A percentile compares a stretch with the other conserved stretches of the same genome.
Conservation (phyloP, 2,113 vertebrate genomes). For the Camelus dromedarius region DNA sequence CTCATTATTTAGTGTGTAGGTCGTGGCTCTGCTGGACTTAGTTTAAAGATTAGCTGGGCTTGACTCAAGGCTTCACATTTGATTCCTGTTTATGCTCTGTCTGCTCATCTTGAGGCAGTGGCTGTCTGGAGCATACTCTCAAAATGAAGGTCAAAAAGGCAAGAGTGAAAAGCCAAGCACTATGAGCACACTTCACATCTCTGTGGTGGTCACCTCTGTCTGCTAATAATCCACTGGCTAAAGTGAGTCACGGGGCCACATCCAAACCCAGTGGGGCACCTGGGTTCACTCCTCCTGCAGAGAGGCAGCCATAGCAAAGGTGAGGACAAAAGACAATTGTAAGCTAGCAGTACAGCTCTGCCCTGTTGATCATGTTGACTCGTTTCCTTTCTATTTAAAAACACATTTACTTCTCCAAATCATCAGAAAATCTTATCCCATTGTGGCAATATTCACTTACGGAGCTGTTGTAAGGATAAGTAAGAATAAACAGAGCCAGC, state of each 20-base stretch:
- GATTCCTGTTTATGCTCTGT: background rate
- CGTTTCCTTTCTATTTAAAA: conserved; percentile 34
- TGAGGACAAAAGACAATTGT: background rate
- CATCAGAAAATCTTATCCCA: background rate
- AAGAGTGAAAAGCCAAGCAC: background rate
- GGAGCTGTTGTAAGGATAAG: background rate
- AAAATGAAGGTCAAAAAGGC: background rate
- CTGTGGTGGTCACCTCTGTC: background rate
- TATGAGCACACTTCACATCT: background rate
- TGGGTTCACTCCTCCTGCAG: background rate
- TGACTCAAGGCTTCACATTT: background rate
- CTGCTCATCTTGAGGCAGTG: background rate
- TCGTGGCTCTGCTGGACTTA: background rate
- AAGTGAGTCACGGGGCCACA: background rate
- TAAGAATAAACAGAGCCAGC: background rate
- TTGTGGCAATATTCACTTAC: background rate
- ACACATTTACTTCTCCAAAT: background rate
- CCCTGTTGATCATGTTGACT: background rate
- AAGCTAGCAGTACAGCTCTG: background rate
- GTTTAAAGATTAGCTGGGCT: background rate
- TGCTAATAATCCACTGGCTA: background rate
- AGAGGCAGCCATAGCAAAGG: background rate
- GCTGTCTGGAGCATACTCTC: background rate
- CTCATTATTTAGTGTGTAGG: background rate
- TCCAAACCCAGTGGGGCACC: background rate